A percentile compares a stretch with the other conserved stretches of the same genome.
Conservation (phyloP, 2,888 invertebrate species). For the Ophion ellenae region DNA sequence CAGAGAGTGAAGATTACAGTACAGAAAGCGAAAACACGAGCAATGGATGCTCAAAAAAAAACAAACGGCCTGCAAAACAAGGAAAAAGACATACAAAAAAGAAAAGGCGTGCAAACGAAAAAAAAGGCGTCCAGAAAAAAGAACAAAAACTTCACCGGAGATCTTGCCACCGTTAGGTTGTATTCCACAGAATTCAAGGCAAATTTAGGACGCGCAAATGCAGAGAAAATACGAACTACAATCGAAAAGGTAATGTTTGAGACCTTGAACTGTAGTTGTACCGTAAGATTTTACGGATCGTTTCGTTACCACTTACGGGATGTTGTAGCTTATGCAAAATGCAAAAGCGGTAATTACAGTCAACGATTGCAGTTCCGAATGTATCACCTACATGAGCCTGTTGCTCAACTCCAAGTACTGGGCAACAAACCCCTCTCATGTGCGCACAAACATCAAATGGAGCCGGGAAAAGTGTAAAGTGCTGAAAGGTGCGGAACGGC, state of each 20-base stretch:
- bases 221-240: too few relatives aligned
- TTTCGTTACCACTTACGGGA: neutral
- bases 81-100: too few relatives aligned
- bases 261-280: neutral
- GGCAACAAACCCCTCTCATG: neutral
- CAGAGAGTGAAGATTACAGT: too few relatives aligned
- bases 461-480: neutral
- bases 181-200: too few relatives aligned
- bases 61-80: too few relatives aligned
- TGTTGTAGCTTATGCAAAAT: constrained; percentile 10
- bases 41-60: too few relatives aligned
- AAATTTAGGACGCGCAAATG: too few relatives aligned
- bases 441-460: neutral
- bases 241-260: neutral
- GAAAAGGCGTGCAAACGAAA: too few relatives aligned
- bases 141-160: too few relatives aligned
- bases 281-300: neutral
- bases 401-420: neutral
- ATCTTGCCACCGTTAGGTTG: too few relatives aligned
- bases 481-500: neutral
- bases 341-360: neutral
- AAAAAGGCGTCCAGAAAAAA: too few relatives aligned
- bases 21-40: too few relatives aligned
- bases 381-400: neutral
- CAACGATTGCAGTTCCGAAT: neutral